Conservation (phyloP, 1,140 invertebrate genomes). For the Hypsibius dujardini region DNA sequence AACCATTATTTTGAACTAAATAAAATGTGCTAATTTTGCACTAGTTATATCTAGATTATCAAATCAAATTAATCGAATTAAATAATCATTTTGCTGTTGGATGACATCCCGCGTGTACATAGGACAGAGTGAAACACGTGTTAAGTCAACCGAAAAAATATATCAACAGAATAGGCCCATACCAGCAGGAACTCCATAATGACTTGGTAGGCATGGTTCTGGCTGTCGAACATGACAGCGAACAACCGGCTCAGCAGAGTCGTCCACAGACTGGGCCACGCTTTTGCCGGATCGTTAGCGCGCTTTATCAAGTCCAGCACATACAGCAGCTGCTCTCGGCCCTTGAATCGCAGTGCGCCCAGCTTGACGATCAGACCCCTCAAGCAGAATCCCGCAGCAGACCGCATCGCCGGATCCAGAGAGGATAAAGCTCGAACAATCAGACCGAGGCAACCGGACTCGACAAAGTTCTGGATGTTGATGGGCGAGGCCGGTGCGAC, state of each 20-base stretch:
- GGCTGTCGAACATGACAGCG: not conserved
- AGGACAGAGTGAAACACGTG: too few relatives aligned
- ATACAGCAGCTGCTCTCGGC: slow-evolving; percentile 2
- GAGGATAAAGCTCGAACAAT: not conserved
- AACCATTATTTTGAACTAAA: too few relatives aligned
- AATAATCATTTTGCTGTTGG: too few relatives aligned
- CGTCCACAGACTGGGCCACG: slow-evolving; percentile 14
- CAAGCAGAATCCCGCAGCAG: not conserved
- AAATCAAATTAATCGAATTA: too few relatives aligned
- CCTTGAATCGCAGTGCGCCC: not conserved
- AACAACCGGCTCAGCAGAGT: not conserved
- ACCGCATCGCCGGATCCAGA: not conserved
- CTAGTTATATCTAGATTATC: too few relatives aligned
- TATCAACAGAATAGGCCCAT: too few relatives aligned
- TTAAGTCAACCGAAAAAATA: too few relatives aligned
- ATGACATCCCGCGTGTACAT: too few relatives aligned
- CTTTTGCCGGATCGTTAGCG: not conserved
- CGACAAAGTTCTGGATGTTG: not conserved
- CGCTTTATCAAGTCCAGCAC: not conserved
- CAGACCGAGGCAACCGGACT: not conserved
- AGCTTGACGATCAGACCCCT: not conserved
- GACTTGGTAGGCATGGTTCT: not conserved
- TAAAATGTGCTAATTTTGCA: too few relatives aligned
- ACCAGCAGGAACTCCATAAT: slow-evolving; percentile 11
- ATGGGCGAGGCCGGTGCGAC: not conserved